phyloP scores from a whole-genome alignment of 2,113 vertebrate species.

The Mesitornis unicolor region DNA sequence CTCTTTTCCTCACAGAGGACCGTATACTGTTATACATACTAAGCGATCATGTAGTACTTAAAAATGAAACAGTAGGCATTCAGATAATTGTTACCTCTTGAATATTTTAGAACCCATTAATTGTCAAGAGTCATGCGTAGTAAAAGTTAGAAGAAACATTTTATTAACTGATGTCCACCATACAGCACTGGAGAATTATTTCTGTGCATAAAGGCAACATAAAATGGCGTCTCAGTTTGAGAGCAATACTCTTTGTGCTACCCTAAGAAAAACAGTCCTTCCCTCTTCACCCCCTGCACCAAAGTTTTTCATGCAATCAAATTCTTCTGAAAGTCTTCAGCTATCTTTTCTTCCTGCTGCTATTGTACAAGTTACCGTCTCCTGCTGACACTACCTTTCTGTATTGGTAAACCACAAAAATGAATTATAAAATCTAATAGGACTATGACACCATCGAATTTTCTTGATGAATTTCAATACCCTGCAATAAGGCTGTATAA shows the following conservation, averaged over 20 bases:
- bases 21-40: not conserved
- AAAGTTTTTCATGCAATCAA: not conserved
- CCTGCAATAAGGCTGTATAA: not conserved
- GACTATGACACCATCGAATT: not conserved
- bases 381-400: not conserved
- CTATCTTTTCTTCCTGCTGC: not conserved
- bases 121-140: not conserved
- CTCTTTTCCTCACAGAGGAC: not conserved
- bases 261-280: not conserved
- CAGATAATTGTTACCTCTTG: not conserved
- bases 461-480: not conserved
- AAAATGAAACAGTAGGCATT: not conserved
- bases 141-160: not conserved
- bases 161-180: not conserved
- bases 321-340: not conserved
- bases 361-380: not conserved
- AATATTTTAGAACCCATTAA: not conserved
- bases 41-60: not conserved
- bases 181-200: not conserved
- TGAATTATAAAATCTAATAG: not conserved
- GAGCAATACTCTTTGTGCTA: not conserved
- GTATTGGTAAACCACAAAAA: not conserved
- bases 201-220: not conserved
- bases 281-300: not conserved
- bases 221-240: not conserved